Evolutionary conservation across 2,113 vertebrate species (phyloP).

Genomic region (Phalacrocorax brasilianus): DNA sequence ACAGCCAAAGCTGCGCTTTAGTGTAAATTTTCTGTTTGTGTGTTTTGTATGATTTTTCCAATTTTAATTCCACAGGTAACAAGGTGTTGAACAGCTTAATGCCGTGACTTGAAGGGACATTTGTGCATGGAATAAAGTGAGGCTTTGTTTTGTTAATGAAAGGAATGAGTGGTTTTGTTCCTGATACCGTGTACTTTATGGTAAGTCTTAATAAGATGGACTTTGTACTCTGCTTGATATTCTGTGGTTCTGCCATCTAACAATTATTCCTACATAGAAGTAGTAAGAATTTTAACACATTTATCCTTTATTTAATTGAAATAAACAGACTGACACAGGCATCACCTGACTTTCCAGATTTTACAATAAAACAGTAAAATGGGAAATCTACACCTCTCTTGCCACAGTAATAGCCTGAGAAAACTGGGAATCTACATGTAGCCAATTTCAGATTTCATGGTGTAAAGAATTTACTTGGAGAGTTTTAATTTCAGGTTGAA

Average conservation of each 20-base stretch:
- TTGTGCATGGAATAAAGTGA: neutral
- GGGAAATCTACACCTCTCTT: neutral
- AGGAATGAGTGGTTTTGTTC: fast-evolving
- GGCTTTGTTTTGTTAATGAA: neutral
- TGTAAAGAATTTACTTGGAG: neutral
- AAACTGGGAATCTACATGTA: neutral
- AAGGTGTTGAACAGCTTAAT: neutral
- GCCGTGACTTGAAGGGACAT: neutral
- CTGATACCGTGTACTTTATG: fast-evolving
- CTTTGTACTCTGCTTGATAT: neutral
- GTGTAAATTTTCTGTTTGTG: neutral
- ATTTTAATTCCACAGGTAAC: neutral
- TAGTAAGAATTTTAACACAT: neutral
- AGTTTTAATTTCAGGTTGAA: neutral
- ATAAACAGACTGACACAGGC: neutral
- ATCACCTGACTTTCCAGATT: neutral
- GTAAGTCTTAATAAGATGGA: neutral
- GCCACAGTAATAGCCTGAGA: neutral
- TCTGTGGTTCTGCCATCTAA: neutral
- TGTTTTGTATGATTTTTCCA: fast-evolving
- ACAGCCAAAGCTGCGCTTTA: neutral
- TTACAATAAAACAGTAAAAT: neutral
- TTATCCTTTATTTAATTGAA: neutral
- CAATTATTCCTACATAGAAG: neutral
- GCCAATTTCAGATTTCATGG: neutral